Conservation (phyloP, 2,113 vertebrate species). For the Thymallus thymallus region DNA sequence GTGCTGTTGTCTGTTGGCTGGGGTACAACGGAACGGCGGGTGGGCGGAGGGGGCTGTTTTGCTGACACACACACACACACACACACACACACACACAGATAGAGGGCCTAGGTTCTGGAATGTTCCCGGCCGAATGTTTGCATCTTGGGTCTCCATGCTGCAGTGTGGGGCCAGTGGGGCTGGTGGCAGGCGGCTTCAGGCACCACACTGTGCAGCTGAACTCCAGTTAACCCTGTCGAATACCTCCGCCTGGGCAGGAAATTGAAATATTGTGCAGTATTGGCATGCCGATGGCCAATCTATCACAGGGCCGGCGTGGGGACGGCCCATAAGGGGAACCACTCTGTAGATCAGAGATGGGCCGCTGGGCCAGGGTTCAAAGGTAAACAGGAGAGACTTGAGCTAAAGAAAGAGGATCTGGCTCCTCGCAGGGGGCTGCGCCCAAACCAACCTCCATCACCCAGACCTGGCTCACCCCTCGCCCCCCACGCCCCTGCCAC, state of each 20-base stretch:
- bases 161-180: slow-evolving; percentile 14
- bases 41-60: slow-evolving; percentile 46
- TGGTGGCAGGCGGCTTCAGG: slow-evolving; percentile 69
- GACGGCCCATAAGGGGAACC: slow-evolving; percentile 47
- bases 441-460: slow-evolving; percentile 38
- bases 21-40: not conserved
- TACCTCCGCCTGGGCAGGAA: slow-evolving; percentile 87
- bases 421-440: slow-evolving; percentile 45
- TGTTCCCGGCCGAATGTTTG: slow-evolving; percentile 82
- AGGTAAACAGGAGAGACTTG: slow-evolving; percentile 57
- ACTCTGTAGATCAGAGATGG: slow-evolving; percentile 62
- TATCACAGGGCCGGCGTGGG: slow-evolving; percentile 78
- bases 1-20: slow-evolving; percentile 32
- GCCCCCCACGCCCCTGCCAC: not conserved
- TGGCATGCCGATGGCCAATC: slow-evolving; percentile 83
- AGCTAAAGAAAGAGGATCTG: slow-evolving; percentile 44
- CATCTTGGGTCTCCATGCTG: slow-evolving; percentile 76
- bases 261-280: slow-evolving; percentile 93
- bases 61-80: slow-evolving; percentile 47
- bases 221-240: slow-evolving; percentile 86
- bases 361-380: slow-evolving; percentile 64
- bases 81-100: too few relatives aligned
- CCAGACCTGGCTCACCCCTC: slow-evolving; percentile 6
- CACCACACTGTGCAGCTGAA: slow-evolving; percentile 92
- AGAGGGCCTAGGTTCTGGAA: slow-evolving; percentile 70